These are phyloP conservation scores for Erebia aethiops DNA, from an alignment of 2,888 invertebrate genomes.

Conservation along the genomic window DNA sequence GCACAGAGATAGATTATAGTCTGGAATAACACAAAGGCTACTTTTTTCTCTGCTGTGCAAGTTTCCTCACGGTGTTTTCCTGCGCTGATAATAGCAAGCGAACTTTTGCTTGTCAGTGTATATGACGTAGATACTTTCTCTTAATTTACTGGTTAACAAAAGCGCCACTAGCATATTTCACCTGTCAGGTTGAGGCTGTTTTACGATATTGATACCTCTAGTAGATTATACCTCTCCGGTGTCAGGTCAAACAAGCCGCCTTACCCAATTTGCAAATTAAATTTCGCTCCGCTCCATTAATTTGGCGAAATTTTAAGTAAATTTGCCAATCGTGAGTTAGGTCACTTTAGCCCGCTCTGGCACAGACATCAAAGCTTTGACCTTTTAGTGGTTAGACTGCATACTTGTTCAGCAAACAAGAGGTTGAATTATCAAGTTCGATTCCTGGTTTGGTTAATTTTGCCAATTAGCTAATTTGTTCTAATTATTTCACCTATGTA, in stretches of 20 bases:
- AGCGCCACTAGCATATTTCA: too few species aligned
- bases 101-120: too few species aligned
- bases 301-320: slow-evolving; percentile 40
- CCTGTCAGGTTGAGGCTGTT: too few species aligned
- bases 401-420: neutral
- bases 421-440: neutral
- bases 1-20: too few species aligned
- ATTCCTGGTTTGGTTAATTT: neutral
- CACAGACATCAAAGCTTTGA: slow-evolving; percentile 18
- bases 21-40: too few species aligned
- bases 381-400: slow-evolving; percentile 7
- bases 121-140: too few species aligned
- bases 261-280: slow-evolving; percentile 40
- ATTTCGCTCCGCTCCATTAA: slow-evolving; percentile 39
- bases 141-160: too few species aligned
- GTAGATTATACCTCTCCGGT: neutral
- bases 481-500: too few species aligned
- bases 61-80: too few species aligned
- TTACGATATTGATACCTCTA: neutral
- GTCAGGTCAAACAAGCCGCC: slow-evolving; percentile 38
- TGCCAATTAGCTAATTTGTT: too few species aligned
- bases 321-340: slow-evolving; percentile 35
- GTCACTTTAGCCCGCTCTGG: slow-evolving; percentile 27
- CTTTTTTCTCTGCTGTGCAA: too few species aligned
- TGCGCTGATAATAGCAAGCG: too few species aligned